Percentiles rank a stretch among this genome's conserved stretches.
Conservation (phyloP, 2,797 vertebrate species). For the Clarias laeviceps region DNA sequence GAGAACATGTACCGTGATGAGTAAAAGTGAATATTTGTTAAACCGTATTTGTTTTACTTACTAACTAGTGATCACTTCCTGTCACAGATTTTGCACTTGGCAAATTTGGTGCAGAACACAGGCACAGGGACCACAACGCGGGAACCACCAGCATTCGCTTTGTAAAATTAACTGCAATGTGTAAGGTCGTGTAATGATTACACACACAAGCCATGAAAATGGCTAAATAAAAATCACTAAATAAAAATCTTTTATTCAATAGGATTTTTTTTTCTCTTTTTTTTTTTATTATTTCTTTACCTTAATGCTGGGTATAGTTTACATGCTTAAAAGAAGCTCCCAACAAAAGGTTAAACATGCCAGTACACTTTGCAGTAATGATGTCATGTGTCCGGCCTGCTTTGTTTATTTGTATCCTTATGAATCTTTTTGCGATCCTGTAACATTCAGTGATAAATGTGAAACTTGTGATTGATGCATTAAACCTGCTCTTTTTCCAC, state of each 20-base stretch:
- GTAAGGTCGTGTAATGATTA: neutral
- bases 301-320: neutral
- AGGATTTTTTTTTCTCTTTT: neutral
- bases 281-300: neutral
- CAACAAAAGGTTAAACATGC: neutral
- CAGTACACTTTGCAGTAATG: neutral
- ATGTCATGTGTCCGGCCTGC: neutral
- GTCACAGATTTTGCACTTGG: neutral
- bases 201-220: neutral
- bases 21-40: too few species aligned
- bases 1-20: neutral
- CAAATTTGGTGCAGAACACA: neutral
- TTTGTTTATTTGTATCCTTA: neutral
- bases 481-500: conserved; percentile 27
- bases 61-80: neutral
- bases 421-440: neutral
- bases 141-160: neutral
- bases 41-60: neutral
- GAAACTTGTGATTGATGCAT: neutral
- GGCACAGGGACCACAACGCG: neutral
- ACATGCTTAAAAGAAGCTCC: neutral
- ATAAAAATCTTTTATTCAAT: neutral
- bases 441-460: neutral
- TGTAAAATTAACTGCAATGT: neutral
- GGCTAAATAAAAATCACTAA: too few species aligned